A percentile compares a stretch with the other conserved stretches of the same genome.
These are phyloP conservation scores for Semaprochilodus insignis DNA, from an alignment of 2,797 vertebrate genomes.

Conservation along the genomic window DNA sequence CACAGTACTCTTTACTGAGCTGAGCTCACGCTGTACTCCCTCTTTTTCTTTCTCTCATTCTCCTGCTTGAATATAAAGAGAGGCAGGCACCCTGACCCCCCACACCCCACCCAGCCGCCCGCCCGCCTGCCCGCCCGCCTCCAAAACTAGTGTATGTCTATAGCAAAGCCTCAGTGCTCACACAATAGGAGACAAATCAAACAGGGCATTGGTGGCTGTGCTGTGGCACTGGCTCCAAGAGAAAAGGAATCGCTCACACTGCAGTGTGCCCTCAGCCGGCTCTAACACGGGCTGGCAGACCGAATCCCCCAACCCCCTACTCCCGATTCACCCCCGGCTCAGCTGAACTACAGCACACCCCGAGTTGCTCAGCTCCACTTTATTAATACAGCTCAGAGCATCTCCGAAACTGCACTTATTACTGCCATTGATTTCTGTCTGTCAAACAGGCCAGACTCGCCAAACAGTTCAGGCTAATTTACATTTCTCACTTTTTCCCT, in stretches of 20 bases:
- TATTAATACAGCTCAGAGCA: conserved; percentile 47
- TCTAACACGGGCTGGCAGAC: conserved; percentile 79
- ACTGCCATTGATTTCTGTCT: conserved; percentile 62
- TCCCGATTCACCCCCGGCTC: conserved; percentile 67
- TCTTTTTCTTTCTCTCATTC: background rate
- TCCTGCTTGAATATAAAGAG: background rate
- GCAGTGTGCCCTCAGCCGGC: conserved; percentile 80
- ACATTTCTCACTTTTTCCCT: background rate
- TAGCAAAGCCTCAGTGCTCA: background rate
- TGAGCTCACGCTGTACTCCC: background rate
- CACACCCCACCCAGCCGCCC: background rate
- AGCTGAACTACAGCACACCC: conserved; percentile 67
- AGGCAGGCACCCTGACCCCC: background rate
- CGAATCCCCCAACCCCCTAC: conserved; percentile 66
- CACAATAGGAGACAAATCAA: conserved; percentile 46
- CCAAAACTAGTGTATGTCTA: conserved; percentile 16
- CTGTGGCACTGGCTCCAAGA: conserved; percentile 64
- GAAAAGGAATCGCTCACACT: conserved; percentile 81
- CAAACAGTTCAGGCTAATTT: conserved; percentile 16
- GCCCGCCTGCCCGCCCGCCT: background rate
- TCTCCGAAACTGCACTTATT: conserved; percentile 53
- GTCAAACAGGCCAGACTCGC: conserved; percentile 48
- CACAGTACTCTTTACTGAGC: too few relatives aligned
- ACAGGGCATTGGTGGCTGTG: conserved; percentile 22
- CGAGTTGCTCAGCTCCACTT: background rate